Base-by-base conservation (phyloP, 2,797 vertebrate genomes). In the Catostomus latipinnis region DNA sequence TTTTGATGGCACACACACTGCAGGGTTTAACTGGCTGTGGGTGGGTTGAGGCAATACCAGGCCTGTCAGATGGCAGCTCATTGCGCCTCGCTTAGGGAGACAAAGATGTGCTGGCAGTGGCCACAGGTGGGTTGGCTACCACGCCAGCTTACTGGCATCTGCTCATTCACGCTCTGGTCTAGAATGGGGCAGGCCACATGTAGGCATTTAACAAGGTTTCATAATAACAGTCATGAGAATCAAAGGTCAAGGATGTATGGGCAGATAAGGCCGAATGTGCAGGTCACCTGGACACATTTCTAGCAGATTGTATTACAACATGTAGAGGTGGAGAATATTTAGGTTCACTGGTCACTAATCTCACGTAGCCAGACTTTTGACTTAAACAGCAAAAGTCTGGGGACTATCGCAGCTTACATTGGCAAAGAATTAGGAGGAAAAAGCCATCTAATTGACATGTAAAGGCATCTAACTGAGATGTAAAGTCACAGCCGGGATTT, bases 61-160 rank as follows among this genome's bases (percentile, higher is more conserved):
- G 75, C 85, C 83, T 22, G 71, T 91, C 87, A 88, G 85, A 90
- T 85, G 88, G 83, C 82, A 78, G 81, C 84, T 72, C 88, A 84
- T 88, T 84, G 84, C 87, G 82, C 85, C 81, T 63, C 56, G 81
- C 86, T 18, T 82, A 74, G 77, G 58, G 82, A 74, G 81, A 82
- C 74, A 11, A 65, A 76, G 52, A 78, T 66, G 75, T 84, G 67
- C 84, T 84, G 77, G 69, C 86, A 88, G 82, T 63, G 71, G 81
- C 74, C 80, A 87, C 87, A 89, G 90, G 88, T 88, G 87, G 87
- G 82, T 69, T 75, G 81, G 87, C 71, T 85, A 83, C 82, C 88
- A 83, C 74, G 76, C 81, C 87, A 85, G 79, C 65, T 84, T 72
- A 61, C 86, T 91, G 90, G 89, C 90, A 88, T 63, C 63, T 63